phyloP scores from a whole-genome alignment of 2,113 vertebrate species.

The Phalacrocorax pelagicus region DNA sequence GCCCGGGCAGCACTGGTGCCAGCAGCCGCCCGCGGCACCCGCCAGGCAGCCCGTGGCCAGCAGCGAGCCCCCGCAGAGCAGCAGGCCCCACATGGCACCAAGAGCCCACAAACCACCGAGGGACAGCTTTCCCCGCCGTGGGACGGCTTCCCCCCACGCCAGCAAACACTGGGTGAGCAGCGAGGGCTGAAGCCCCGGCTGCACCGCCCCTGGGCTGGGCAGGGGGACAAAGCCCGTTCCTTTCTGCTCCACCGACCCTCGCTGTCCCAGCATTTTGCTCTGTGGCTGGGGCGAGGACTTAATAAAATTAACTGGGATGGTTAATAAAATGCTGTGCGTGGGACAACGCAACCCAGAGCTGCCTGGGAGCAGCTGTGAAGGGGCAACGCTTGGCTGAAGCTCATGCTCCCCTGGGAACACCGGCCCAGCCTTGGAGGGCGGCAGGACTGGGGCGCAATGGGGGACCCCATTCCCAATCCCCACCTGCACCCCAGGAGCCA shows the following conservation, averaged over 20 bases:
- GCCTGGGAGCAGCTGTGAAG: not conserved
- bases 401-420: fast-evolving
- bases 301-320: not conserved
- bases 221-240: not conserved
- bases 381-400: not conserved
- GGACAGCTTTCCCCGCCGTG: not conserved
- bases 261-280: not conserved
- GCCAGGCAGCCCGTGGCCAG: not conserved
- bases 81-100: not conserved
- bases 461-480: not conserved
- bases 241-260: conserved; percentile 24
- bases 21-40: conserved; percentile 39
- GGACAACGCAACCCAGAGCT: not conserved
- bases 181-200: not conserved
- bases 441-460: not conserved
- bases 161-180: fast-evolving
- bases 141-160: not conserved
- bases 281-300: fast-evolving
- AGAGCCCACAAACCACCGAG: not conserved
- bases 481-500: fast-evolving
- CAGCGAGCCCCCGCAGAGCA: conserved; percentile 39
- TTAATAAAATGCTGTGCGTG: not conserved
- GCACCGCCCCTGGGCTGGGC: conserved; percentile 35
- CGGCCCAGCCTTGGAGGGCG: not conserved
- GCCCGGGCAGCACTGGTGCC: conserved; percentile 81